Base-by-base conservation (phyloP, 2,113 vertebrate species). In the Penelope pileata region DNA sequence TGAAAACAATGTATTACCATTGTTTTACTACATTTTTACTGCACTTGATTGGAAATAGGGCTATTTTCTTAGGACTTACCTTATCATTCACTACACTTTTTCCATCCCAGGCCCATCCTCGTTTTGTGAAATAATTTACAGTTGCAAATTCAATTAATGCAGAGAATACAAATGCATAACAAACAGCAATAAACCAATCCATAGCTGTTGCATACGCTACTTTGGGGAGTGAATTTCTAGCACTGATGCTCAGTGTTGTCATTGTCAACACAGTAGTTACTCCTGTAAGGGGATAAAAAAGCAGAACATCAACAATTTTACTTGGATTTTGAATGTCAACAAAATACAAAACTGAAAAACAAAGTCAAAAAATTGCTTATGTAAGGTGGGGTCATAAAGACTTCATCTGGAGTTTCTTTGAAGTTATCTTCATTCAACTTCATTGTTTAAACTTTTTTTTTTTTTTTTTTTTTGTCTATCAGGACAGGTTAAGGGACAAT, bases 111-210 rank as follows among this genome's bases (percentile, higher is more conserved):
- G 99, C 99, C 99, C 99, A 99, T 97, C 99, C 99, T 72, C 99
- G 98, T 97, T 99, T 99, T 83, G 99, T 99, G 98, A 99, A 99
- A 97, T 99, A 99, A 97, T 99, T 99, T 95, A 99, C 99, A 34
- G 99, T 99, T 93, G 99, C 99, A 92, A 98, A 99, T 97, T 99
- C 99, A 83, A 99, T 99, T 94, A 99, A 97, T 75, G 99, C 99
- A 45, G 99, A 99, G 98, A 99, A 99, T 70, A 99, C 99, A 87
- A 99, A 99, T 8, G 99, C 99, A 27, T 99, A 99, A 94, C 99
- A 99, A 73, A 99, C 99, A 10, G 99, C 99, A 56, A 99, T 99
- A 95, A 99, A 99, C 99, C 99, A 99, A 98, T 99, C 99, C 99
- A 99, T 99, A 96, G 99, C 99, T 9, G 99, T 99, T 79, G 99